Percentiles rank a stretch among this genome's conserved stretches.
phyloP scores from a whole-genome alignment of 2,797 vertebrate genomes.

The Thalassophryne amazonica region DNA sequence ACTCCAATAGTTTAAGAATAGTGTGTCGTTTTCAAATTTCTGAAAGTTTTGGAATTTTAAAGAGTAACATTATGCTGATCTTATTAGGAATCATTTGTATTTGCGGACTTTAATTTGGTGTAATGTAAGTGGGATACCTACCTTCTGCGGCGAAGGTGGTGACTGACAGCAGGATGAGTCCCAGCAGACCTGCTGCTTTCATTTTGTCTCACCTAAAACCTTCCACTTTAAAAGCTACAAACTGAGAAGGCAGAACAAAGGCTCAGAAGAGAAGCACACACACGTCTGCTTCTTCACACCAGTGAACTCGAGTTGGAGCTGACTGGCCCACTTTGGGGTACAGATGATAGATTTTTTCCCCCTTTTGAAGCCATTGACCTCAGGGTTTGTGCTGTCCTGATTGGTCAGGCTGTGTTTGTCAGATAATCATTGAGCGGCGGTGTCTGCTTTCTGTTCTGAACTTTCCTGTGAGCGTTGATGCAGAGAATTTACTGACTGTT shows the following conservation, averaged over 20 bases:
- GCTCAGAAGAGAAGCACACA: background rate
- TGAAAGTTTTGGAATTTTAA: no score
- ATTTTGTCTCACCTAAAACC: constrained; percentile 37
- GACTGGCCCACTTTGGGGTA: constrained; percentile 33
- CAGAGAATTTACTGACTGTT: background rate
- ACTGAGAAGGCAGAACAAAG: background rate
- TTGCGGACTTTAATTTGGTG: background rate
- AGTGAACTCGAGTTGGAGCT: constrained; percentile 1
- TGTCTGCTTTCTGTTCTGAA: constrained; percentile 28
- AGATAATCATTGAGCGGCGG: constrained; percentile 67
- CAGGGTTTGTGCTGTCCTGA: constrained; percentile 32
- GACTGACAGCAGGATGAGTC: constrained; percentile 47
- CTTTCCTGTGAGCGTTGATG: constrained; percentile 10
- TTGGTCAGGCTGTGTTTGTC: constrained; percentile 39
- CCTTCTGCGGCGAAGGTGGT: constrained; percentile 68
- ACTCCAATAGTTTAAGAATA: no score
- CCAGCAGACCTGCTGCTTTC: constrained; percentile 61
- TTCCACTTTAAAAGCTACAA: background rate
- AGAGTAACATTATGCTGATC: no score
- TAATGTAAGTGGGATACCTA: constrained; percentile 25
- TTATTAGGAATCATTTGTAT: no score
- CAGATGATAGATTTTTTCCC: constrained; percentile 38
- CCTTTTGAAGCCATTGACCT: constrained; percentile 52
- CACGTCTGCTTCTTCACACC: background rate
- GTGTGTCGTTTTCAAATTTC: no score